Percentiles rank a stretch among this genome's conserved stretches.
These are phyloP conservation scores for Sycophila sp. DNA, from an alignment of 1,140 invertebrate genomes.

Conservation along the genomic window DNA sequence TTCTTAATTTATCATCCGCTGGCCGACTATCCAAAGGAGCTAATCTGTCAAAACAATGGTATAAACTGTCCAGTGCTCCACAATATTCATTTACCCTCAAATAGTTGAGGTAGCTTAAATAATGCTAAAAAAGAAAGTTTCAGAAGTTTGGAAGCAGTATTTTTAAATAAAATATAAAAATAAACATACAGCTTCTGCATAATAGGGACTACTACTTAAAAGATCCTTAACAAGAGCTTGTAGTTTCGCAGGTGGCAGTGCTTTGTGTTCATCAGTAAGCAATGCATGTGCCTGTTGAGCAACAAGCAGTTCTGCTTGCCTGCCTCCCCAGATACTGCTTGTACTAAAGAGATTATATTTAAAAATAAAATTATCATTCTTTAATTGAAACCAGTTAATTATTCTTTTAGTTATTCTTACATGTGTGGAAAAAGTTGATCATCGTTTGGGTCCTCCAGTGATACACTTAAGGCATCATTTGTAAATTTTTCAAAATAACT, in stretches of 20 bases:
- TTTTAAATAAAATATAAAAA: slow-evolving; percentile 2
- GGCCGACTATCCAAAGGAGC: slow-evolving; percentile 67
- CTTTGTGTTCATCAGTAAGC: slow-evolving; percentile 82
- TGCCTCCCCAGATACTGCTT: slow-evolving; percentile 78
- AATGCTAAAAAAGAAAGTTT: slow-evolving; percentile 75
- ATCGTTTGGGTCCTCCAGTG: neutral
- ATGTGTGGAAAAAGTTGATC: neutral
- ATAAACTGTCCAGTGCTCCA: slow-evolving; percentile 83
- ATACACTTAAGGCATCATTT: neutral
- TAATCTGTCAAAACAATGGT: slow-evolving; percentile 86
- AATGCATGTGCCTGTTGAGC: slow-evolving; percentile 84
- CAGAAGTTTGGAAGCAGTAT: slow-evolving; percentile 22
- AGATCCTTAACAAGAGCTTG: slow-evolving; percentile 82
- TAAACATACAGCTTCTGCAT: slow-evolving; percentile 80
- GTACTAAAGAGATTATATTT: slow-evolving; percentile 1
- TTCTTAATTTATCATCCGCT: slow-evolving; percentile 76
- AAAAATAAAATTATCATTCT: neutral
- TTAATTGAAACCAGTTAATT: neutral
- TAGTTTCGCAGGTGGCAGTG: slow-evolving; percentile 78
- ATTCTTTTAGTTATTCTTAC: neutral
- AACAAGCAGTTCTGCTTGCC: slow-evolving; percentile 88
- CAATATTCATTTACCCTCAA: slow-evolving; percentile 87
- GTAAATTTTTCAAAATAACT: slow-evolving; percentile 53
- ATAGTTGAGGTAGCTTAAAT: slow-evolving; percentile 90
- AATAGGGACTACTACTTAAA: slow-evolving; percentile 81